phyloP scores from a whole-genome alignment of 1,140 invertebrate species.

The Euglossa dilemma region DNA sequence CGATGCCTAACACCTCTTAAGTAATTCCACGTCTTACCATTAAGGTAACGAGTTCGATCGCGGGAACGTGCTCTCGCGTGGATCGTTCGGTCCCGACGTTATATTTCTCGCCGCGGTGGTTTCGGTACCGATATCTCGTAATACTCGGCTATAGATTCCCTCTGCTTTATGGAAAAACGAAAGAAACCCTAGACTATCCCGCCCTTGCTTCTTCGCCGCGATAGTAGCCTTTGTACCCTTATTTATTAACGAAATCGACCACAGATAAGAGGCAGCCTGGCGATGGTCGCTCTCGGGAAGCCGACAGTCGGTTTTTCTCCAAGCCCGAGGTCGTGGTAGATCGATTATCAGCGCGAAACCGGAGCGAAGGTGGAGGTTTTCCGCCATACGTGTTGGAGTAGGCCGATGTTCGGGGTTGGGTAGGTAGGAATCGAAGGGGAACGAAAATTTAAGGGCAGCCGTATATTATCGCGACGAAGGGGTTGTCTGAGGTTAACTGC shows the following conservation, averaged over 20 bases:
- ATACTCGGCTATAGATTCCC: neutral
- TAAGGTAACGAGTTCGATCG: conserved; percentile 61
- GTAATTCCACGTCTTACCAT: conserved; percentile 60
- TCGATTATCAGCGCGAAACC: neutral
- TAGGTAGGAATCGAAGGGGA: conserved; percentile 51
- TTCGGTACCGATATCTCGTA: conserved; percentile 33
- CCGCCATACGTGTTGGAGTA: conserved; percentile 31
- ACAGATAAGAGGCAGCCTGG: neutral
- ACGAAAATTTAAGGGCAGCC: conserved; percentile 69
- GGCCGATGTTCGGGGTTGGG: neutral
- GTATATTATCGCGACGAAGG: conserved; percentile 70
- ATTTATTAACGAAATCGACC: conserved; percentile 10
- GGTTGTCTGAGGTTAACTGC: conserved; percentile 73
- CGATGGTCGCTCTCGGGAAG: neutral
- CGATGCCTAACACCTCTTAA: conserved; percentile 61
- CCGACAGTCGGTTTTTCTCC: neutral
- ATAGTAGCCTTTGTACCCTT: neutral
- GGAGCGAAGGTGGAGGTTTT: conserved; percentile 9
- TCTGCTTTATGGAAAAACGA: conserved; percentile 3
- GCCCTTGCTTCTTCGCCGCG: too few relatives aligned
- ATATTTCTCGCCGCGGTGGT: conserved; percentile 22
- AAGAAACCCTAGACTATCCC: neutral
- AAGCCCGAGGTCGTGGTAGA: neutral
- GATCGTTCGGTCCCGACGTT: conserved; percentile 37
- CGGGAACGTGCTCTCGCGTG: conserved; percentile 39